A percentile compares a stretch with the other conserved stretches of the same genome.
These are phyloP conservation scores for Chrysomela aeneicollis DNA, from an alignment of 2,888 invertebrate species.

Conservation along the genomic window DNA sequence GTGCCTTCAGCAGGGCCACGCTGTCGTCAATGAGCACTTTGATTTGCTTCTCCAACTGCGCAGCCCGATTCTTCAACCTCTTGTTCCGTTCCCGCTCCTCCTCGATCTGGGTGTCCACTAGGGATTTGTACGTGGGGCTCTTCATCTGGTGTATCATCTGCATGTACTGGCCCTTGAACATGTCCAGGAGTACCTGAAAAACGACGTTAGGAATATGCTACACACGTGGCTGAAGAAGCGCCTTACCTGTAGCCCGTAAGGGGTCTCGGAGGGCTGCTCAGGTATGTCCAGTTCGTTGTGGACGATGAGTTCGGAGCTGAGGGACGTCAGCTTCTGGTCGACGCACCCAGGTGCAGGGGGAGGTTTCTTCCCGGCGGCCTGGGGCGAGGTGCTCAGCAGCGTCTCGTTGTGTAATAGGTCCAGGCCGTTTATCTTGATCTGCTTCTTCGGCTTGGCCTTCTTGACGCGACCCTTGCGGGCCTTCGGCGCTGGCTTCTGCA, in stretches of 20 bases:
- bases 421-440: slow-evolving; percentile 82
- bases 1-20: slow-evolving; percentile 83
- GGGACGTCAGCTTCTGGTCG: slow-evolving; percentile 85
- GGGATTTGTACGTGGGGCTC: slow-evolving; percentile 75
- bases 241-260: slow-evolving; percentile 77
- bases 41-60: slow-evolving; percentile 93
- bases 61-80: slow-evolving; percentile 81
- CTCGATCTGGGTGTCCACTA: slow-evolving; percentile 79
- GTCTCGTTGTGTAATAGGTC: slow-evolving; percentile 91
- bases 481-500: slow-evolving; percentile 58
- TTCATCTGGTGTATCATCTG: slow-evolving; percentile 85
- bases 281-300: slow-evolving; percentile 88
- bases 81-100: slow-evolving; percentile 81
- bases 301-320: slow-evolving; percentile 72
- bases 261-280: slow-evolving; percentile 77
- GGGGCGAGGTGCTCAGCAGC: slow-evolving; percentile 83
- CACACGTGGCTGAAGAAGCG: too few species aligned
- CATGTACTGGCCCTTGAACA: slow-evolving; percentile 86
- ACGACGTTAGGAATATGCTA: too few species aligned
- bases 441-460: slow-evolving; percentile 69
- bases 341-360: slow-evolving; percentile 92
- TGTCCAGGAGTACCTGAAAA: slow-evolving; percentile 75
- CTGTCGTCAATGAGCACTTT: slow-evolving; percentile 91
- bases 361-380: slow-evolving; percentile 74
- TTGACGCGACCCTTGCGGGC: slow-evolving; percentile 69